Base-by-base conservation (phyloP, 2,888 invertebrate genomes). In the Sarcophaga caerulescens region DNA sequence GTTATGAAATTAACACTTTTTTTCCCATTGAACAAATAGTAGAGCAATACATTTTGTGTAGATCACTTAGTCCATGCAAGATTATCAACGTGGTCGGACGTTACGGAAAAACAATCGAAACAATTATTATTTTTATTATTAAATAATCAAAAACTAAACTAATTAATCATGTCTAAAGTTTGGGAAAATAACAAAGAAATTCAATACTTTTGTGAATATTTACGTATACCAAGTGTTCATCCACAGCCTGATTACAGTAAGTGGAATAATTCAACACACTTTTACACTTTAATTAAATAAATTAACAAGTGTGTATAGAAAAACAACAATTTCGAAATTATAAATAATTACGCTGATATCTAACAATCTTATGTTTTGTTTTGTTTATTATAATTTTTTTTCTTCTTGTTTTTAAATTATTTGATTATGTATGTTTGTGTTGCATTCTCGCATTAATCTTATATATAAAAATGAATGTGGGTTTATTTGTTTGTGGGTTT, bases 211-310 rank as follows among this genome's bases (percentile, higher is more conserved):
- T 95, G 96, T 79, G 96, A 97, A 90, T 99, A 98, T 94, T 93
- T 99, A 76, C 94, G 95, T 88, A 97, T 98, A 89, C 96, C 97
- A 11, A 97, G 97, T 77, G 97, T 98, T 0, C 98, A 98, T 90
- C 98, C 98, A 0, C 93, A 97, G 90, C 94, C 98, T 6, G 95
- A 98, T 92, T 98, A 98, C 92, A 96, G 98, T 97, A 93, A 95
- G 74, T 69, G 45, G 52, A 14, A 52, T 17, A 52, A 4, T 5
- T 52, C 17, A 52, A 17, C 52, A 35, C 35, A 1, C 35, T 35
- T 10, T 8, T 35, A n/a, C 0, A 3, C 3, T 25, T 3, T 35
- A 6, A 35, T 35, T 35, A 35, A 35, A 35, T 8, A 35, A 35
- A 6, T 35, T 35, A 35, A 35, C 35, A 35, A 35, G 35, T 6